A percentile compares a stretch with the other conserved stretches of the same genome.
phyloP scores from a whole-genome alignment of 2,888 invertebrate species.

The Caenorhabditis sp. region DNA sequence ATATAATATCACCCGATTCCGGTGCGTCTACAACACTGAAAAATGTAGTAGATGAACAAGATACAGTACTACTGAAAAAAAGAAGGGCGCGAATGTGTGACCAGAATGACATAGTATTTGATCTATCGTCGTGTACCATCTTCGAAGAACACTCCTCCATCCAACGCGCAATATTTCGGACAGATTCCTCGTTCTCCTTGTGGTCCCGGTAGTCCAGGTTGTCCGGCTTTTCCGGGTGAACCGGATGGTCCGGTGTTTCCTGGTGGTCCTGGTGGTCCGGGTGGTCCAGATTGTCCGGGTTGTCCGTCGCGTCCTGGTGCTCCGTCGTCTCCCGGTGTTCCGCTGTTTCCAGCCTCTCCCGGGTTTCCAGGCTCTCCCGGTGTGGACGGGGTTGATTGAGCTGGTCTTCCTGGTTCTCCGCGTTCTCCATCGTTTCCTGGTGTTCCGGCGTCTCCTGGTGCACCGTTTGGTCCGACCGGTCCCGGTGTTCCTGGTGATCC shows the following conservation, averaged over 20 bases:
- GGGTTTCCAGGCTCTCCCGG: slow-evolving; percentile 68
- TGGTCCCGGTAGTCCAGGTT: slow-evolving; percentile 61
- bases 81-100: background rate
- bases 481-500: slow-evolving; percentile 59
- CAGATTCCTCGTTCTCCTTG: slow-evolving; percentile 64
- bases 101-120: background rate
- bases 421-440: slow-evolving; percentile 61
- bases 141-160: slow-evolving; percentile 63
- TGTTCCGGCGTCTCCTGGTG: slow-evolving; percentile 57
- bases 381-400: slow-evolving; percentile 59
- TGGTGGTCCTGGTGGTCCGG: slow-evolving; percentile 63
- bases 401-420: slow-evolving; percentile 64
- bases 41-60: background rate
- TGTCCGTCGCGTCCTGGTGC: slow-evolving; percentile 66
- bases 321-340: slow-evolving; percentile 64
- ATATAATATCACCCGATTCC: background rate
- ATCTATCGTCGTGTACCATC: slow-evolving; percentile 47
- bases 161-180: slow-evolving; percentile 60
- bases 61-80: background rate
- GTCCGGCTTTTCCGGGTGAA: slow-evolving; percentile 48
- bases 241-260: slow-evolving; percentile 60
- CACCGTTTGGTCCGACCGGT: slow-evolving; percentile 57
- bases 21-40: background rate
- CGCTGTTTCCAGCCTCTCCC: slow-evolving; percentile 61
- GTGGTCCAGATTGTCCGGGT: slow-evolving; percentile 60